Evolutionary conservation across 64 coral and sea anemone genomes (phyloP).

Genomic region (Trachythela sp.): DNA sequence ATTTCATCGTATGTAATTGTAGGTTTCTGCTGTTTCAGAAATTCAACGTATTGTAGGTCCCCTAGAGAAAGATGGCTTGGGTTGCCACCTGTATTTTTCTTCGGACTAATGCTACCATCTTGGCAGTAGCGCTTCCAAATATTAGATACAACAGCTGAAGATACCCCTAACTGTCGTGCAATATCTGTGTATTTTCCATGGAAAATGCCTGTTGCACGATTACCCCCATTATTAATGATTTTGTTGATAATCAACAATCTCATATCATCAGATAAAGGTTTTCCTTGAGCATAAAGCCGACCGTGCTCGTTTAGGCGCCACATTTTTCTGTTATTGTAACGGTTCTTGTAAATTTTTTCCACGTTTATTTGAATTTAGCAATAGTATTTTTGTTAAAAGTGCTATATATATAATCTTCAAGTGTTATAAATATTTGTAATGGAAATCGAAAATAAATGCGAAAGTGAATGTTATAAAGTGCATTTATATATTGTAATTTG

Average conservation of each 20-base stretch:
- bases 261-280: background rate
- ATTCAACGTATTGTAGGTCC: background rate
- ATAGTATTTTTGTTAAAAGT: too few relatives aligned
- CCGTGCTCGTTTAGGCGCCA: background rate
- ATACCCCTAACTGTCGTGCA: background rate
- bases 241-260: background rate
- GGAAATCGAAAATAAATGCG: too few relatives aligned
- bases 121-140: conserved; percentile 4
- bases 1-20: background rate
- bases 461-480: too few relatives aligned
- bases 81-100: background rate
- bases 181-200: background rate
- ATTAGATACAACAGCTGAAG: background rate
- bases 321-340: background rate
- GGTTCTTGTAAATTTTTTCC: too few relatives aligned
- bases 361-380: too few relatives aligned
- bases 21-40: background rate
- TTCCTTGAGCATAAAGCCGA: background rate
- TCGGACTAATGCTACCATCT: background rate
- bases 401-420: too few relatives aligned
- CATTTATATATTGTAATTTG: too few relatives aligned
- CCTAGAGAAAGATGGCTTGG: background rate
- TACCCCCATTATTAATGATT: background rate
- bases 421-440: too few relatives aligned
- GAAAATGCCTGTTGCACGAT: background rate